Conservation (phyloP, 2,888 invertebrate genomes). For the Myopa tessellatipennis region DNA sequence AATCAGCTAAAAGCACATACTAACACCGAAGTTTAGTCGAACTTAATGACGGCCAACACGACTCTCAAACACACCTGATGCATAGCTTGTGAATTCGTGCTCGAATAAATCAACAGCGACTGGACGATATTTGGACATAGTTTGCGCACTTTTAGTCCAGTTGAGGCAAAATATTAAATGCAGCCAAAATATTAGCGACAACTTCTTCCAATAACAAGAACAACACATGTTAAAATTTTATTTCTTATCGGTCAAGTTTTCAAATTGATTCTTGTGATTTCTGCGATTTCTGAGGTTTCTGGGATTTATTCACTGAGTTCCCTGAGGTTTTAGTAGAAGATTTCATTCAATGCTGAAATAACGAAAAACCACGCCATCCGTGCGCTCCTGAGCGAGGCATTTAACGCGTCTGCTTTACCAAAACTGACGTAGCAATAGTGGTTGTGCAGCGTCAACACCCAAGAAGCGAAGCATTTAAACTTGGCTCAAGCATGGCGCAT, state of each 20-base stretch:
- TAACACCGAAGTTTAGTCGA: too few relatives aligned
- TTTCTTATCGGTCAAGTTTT: constrained; percentile 21
- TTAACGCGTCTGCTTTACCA: constrained; percentile 20
- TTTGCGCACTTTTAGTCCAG: constrained; percentile 32
- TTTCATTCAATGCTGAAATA: constrained; percentile 33
- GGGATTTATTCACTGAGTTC: constrained; percentile 43
- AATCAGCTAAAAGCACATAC: too few relatives aligned
- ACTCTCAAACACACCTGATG: constrained; percentile 45
- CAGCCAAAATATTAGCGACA: constrained; percentile 39
- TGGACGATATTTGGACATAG: constrained; percentile 50
- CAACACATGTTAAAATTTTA: too few relatives aligned
- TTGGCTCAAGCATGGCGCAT: constrained; percentile 1
- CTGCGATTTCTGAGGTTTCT: constrained; percentile 10
- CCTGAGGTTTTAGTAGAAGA: constrained; percentile 43
- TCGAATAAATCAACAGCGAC: constrained; percentile 60
- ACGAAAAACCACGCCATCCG: neutral
- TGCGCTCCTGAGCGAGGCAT: constrained; percentile 12
- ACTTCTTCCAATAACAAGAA: constrained; percentile 28
- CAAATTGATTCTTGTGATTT: constrained; percentile 31
- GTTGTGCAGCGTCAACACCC: constrained; percentile 19
- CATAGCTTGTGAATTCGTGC: constrained; percentile 55
- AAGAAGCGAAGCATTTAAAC: neutral
- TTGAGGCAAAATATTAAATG: constrained; percentile 21
- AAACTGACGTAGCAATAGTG: constrained; percentile 26
- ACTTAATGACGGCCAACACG: neutral